Percentiles rank a stretch among this genome's conserved stretches.
Conservation (phyloP, 2,113 vertebrate genomes). For the Mustelus asterias region DNA sequence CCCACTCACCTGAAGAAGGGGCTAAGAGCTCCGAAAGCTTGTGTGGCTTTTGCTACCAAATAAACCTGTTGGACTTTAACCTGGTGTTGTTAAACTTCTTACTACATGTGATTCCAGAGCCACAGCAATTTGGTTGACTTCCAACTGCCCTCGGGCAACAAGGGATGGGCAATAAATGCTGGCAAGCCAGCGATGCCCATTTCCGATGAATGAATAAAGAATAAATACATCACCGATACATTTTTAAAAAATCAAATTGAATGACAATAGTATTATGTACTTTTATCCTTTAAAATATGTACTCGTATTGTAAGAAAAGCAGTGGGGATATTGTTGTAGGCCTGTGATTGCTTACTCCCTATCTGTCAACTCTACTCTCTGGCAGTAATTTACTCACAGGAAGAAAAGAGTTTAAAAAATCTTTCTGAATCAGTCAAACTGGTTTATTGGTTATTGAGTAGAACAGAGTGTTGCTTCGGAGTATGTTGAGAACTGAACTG, state of each 20-base stretch:
- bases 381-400: neutral
- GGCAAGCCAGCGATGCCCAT: too few relatives aligned
- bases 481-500: neutral
- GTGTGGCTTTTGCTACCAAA: too few relatives aligned
- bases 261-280: neutral
- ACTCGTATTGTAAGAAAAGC: neutral
- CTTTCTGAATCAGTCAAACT: neutral
- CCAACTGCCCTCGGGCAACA: too few relatives aligned
- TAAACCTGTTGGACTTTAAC: too few relatives aligned
- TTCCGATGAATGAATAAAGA: too few relatives aligned
- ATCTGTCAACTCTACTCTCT: neutral
- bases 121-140: too few relatives aligned
- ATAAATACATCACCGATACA: too few relatives aligned
- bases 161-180: too few relatives aligned
- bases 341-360: neutral
- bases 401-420: neutral
- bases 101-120: too few relatives aligned
- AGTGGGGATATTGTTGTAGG: neutral
- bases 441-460: neutral
- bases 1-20: too few relatives aligned
- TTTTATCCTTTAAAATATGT: neutral
- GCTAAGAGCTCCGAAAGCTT: too few relatives aligned
- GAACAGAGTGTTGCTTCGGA: neutral
- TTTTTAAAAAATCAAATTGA: neutral
- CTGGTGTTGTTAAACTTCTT: too few relatives aligned